Percentiles rank a stretch among this genome's conserved stretches.
Conservation (phyloP, 2,797 vertebrate genomes). For the Pagetopsis macropterus region DNA sequence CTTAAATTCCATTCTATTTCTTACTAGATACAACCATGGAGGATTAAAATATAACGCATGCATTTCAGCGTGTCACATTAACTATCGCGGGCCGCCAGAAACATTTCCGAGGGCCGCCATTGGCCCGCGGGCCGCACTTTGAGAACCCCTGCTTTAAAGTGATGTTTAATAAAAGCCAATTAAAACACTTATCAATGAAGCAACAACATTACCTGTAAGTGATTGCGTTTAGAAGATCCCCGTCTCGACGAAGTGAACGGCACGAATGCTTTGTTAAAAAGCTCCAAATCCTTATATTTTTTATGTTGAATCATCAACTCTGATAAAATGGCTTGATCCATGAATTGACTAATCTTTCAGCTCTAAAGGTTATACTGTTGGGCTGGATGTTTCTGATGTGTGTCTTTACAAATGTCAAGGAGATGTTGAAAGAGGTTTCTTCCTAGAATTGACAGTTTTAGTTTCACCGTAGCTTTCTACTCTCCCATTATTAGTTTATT, state of each 20-base stretch:
- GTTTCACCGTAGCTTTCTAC: constrained; percentile 2
- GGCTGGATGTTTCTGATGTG: not conserved
- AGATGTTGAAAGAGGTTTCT: not conserved
- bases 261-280: not conserved
- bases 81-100: no score
- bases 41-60: no score
- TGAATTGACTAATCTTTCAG: not conserved
- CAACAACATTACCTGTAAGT: not conserved
- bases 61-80: no score
- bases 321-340: not conserved
- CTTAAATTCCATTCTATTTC: no score
- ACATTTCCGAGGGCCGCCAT: no score
- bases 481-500: constrained; percentile 2
- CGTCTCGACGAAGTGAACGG: not conserved
- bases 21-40: no score
- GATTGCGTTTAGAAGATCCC: not conserved
- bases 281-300: no score
- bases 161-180: not conserved
- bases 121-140: no score
- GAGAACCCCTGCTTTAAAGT: no score
- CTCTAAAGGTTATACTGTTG: not conserved
- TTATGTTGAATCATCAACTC: not conserved
- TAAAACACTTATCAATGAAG: not conserved
- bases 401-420: constrained; percentile 1
- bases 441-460: not conserved